Evolutionary conservation across 2,888 invertebrate species (phyloP).

Genomic region (Syrphus vitripennis): DNA sequence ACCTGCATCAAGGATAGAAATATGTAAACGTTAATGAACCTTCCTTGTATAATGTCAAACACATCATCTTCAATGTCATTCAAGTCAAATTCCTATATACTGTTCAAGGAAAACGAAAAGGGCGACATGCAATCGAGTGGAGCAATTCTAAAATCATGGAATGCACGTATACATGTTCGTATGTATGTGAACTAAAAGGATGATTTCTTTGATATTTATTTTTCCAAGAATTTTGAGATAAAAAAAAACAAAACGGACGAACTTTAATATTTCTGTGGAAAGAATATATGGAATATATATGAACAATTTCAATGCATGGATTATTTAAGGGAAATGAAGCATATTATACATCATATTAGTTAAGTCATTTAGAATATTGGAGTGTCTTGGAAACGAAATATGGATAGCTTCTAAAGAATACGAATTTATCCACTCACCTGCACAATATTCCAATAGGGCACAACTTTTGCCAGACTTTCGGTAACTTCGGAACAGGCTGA

Average conservation of each 20-base stretch:
- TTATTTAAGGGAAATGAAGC: constrained; percentile 31
- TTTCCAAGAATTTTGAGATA: background rate
- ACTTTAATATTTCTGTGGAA: background rate
- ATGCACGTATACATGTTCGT: constrained; percentile 37
- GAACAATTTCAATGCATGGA: constrained; percentile 52
- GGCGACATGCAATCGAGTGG: constrained; percentile 41
- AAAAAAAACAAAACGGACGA: background rate
- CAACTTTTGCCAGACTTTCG: constrained; percentile 94
- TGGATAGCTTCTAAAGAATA: background rate
- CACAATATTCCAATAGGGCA: constrained; percentile 95
- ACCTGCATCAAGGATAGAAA: constrained; percentile 84
- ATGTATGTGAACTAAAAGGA: background rate
- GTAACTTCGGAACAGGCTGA: constrained; percentile 95
- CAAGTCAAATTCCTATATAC: background rate
- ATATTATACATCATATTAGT: background rate
- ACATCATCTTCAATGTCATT: constrained; percentile 18
- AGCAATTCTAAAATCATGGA: background rate
- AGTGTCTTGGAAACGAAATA: background rate
- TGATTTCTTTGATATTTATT: background rate
- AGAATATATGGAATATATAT: background rate
- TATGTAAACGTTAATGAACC: background rate
- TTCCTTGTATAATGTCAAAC: background rate
- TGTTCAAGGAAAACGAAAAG: background rate
- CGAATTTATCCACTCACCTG: constrained; percentile 84
- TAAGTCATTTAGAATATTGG: constrained; percentile 13